A percentile compares a stretch with the other conserved stretches of the same genome.
Conservation (phyloP, 2,113 vertebrate genomes). For the Scopus umbretta region DNA sequence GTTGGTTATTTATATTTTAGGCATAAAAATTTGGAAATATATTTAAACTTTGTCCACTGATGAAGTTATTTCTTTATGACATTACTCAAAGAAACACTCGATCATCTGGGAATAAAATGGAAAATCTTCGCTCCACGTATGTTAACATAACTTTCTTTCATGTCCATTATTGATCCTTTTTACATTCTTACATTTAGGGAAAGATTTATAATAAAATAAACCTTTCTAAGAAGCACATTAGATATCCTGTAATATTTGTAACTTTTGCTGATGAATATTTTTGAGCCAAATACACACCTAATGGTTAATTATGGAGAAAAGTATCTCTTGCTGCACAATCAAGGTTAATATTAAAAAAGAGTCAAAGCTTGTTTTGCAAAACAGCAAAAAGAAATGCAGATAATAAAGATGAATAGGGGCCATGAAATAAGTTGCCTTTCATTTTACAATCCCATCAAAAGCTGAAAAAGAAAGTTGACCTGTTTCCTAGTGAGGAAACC, state of each 20-base stretch:
- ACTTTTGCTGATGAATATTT: neutral
- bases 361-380: neutral
- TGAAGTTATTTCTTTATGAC: neutral
- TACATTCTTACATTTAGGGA: neutral
- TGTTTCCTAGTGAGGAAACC: neutral
- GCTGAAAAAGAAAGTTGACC: neutral
- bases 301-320: neutral
- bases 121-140: neutral
- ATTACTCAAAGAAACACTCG: neutral
- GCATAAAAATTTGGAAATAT: neutral
- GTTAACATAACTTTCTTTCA: neutral
- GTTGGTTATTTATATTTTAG: slow-evolving; percentile 15
- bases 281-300: neutral
- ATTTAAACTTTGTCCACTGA: neutral
- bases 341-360: neutral
- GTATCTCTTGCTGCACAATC: neutral
- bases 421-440: neutral
- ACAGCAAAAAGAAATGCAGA: neutral
- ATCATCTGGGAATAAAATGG: neutral
- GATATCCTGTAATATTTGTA: neutral
- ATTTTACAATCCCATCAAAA: slow-evolving; percentile 2
- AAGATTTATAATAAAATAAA: slow-evolving; percentile 5
- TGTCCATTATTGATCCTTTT: neutral
- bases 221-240: neutral
- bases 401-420: slow-evolving; percentile 10